Conservation (phyloP, 2,888 invertebrate genomes). For the Allacma fusca region DNA sequence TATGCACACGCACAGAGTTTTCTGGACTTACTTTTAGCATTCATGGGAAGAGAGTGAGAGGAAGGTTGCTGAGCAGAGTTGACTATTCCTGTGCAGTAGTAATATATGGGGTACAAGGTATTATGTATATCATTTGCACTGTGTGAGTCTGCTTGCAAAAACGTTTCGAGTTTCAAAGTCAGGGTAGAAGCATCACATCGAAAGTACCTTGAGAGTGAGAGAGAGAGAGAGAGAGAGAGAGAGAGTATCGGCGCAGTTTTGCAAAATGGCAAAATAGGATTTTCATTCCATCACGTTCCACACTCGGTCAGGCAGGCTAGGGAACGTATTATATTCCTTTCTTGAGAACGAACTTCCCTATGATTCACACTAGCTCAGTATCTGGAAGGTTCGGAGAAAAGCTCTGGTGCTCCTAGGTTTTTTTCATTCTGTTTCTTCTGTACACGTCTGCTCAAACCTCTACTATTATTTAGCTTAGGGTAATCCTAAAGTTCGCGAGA, state of each 20-base stretch:
- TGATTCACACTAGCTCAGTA: constrained; percentile 26
- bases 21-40: background rate
- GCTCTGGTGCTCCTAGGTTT: background rate
- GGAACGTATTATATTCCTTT: constrained; percentile 30
- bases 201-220: constrained; percentile 15
- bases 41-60: constrained; percentile 7
- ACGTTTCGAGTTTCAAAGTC: constrained; percentile 35
- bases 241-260: constrained; percentile 43
- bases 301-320: constrained; percentile 23
- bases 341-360: constrained; percentile 30
- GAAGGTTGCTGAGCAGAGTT: background rate
- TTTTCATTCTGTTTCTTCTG: background rate
- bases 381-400: constrained; percentile 17
- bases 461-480: too few species aligned
- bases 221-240: constrained; percentile 29
- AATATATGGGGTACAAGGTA: background rate
- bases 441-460: background rate
- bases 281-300: constrained; percentile 42
- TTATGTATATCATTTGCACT: constrained; percentile 18
- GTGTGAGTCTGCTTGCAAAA: constrained; percentile 18
- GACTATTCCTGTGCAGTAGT: background rate
- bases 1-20: background rate
- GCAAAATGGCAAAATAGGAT: constrained; percentile 30
- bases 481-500: background rate
- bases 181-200: constrained; percentile 25